These are phyloP conservation scores for Calephelis perditalis DNA, from an alignment of 2,888 invertebrate genomes.

Conservation along the genomic window DNA sequence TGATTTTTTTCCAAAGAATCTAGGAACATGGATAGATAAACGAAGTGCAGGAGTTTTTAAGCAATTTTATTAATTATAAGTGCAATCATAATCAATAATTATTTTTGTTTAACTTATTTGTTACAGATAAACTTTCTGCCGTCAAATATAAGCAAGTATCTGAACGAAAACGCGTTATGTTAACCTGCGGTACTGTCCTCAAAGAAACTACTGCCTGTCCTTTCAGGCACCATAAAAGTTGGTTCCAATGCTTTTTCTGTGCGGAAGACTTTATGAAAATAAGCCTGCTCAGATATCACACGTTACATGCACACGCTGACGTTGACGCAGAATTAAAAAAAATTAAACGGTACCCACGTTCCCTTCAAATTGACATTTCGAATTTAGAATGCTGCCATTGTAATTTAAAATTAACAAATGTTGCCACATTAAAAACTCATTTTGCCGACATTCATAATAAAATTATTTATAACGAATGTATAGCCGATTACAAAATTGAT, in stretches of 20 bases:
- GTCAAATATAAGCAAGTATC: conserved; percentile 46
- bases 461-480: conserved; percentile 57
- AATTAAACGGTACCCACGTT: conserved; percentile 58
- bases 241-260: conserved; percentile 69
- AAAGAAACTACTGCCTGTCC: conserved; percentile 61
- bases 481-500: conserved; percentile 61
- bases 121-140: conserved; percentile 32
- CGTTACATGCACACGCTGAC: conserved; percentile 39
- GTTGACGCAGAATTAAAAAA: conserved; percentile 49
- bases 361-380: conserved; percentile 62
- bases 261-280: conserved; percentile 57
- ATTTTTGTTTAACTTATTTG: background rate
- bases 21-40: no score
- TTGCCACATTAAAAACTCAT: conserved; percentile 49
- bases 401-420: conserved; percentile 45
- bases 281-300: conserved; percentile 46
- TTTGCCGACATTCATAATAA: conserved; percentile 48
- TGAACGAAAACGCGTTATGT: conserved; percentile 50
- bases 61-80: no score
- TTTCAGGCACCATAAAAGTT: conserved; percentile 62
- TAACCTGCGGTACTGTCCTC: conserved; percentile 52
- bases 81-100: no score
- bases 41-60: no score
- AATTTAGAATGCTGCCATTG: conserved; percentile 55
- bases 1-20: no score